These are phyloP conservation scores for Epizoanthus fatuus DNA, from an alignment of 92 coral and sea anemone genomes.

Conservation along the genomic window DNA sequence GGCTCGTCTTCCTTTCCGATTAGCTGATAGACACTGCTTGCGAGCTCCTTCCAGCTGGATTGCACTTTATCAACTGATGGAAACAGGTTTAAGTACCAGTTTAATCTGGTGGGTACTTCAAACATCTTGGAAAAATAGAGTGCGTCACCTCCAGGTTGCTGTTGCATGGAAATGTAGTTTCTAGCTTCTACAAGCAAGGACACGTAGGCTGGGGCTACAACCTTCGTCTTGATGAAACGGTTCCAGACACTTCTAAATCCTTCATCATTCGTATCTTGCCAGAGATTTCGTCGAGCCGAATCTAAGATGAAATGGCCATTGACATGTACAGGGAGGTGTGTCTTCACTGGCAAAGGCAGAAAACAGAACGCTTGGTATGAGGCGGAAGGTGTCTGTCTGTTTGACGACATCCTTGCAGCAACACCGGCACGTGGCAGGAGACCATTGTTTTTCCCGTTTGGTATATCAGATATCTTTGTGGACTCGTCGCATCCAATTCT, in stretches of 20 bases:
- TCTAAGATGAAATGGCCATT: slow-evolving; percentile 93
- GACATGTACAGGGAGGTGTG: slow-evolving; percentile 93
- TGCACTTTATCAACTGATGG: slow-evolving; percentile 13
- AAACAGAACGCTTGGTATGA: slow-evolving; percentile 78
- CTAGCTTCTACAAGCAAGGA: slow-evolving; percentile 76
- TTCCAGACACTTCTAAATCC: slow-evolving; percentile 80
- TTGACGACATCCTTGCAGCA: slow-evolving; percentile 71
- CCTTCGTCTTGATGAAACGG: slow-evolving; percentile 67
- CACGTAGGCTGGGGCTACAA: slow-evolving; percentile 78
- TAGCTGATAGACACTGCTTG: slow-evolving; percentile 16
- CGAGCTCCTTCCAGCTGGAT: slow-evolving; percentile 40
- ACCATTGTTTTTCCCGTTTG: slow-evolving; percentile 75
- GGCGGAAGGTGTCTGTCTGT: not conserved
- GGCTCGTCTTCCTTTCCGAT: not conserved
- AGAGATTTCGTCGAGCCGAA: slow-evolving; percentile 89
- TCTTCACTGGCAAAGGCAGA: slow-evolving; percentile 78
- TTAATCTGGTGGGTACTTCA: not conserved
- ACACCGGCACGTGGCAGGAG: slow-evolving; percentile 95
- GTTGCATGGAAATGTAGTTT: slow-evolving; percentile 20
- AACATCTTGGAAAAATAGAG: too few relatives aligned
- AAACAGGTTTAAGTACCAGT: slow-evolving; percentile 19
- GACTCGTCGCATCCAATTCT: slow-evolving; percentile 53
- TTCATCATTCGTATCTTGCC: slow-evolving; percentile 72
- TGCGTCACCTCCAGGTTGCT: slow-evolving; percentile 18
- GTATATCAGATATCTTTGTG: slow-evolving; percentile 38